phyloP scores from a whole-genome alignment of 2,113 vertebrate genomes.

The Entomyzon cyanotis region DNA sequence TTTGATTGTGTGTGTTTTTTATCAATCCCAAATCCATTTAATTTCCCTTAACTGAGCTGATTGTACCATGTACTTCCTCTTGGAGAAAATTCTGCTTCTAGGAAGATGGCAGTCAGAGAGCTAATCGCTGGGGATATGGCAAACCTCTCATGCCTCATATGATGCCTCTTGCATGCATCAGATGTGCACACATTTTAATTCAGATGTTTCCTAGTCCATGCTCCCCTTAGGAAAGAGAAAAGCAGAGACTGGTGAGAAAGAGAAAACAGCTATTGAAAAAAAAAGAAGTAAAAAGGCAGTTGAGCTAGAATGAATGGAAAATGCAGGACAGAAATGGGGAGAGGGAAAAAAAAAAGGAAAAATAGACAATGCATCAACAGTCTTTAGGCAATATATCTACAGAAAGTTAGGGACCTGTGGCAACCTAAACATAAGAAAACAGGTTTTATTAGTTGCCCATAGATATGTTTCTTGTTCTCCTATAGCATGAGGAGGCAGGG shows the following conservation, averaged over 20 bases:
- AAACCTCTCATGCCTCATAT: background rate
- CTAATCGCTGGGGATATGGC: background rate
- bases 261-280: background rate
- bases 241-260: background rate
- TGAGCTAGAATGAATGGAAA: background rate
- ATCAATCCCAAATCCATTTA: conserved; percentile 22
- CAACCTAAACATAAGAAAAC: background rate
- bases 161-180: background rate
- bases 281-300: background rate
- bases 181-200: background rate
- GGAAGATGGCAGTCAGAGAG: background rate
- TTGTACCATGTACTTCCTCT: background rate
- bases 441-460: background rate
- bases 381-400: background rate
- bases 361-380: background rate
- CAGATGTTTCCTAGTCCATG: background rate
- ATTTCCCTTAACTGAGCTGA: conserved; percentile 17
- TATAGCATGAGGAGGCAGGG: background rate
- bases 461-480: background rate
- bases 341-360: background rate
- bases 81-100: background rate
- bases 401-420: background rate
- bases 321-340: background rate
- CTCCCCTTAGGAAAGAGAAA: background rate
- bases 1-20: conserved; percentile 8